Percentiles rank a stretch among this genome's conserved stretches.
These are phyloP conservation scores for Pipistrellus kuhlii DNA, from an alignment of 2,797 vertebrate species.

Conservation along the genomic window DNA sequence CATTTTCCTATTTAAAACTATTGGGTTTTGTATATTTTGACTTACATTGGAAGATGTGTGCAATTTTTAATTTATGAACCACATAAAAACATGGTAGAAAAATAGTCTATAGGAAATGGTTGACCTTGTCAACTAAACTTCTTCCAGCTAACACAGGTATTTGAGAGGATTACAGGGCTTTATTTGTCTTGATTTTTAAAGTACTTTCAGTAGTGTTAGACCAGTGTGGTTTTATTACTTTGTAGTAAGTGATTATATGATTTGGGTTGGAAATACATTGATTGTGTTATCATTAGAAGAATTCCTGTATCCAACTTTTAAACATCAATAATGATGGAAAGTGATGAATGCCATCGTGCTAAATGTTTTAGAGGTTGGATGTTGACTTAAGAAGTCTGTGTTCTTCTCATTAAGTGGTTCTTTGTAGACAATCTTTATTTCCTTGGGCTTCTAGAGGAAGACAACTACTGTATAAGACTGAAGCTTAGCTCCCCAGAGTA, in stretches of 20 bases:
- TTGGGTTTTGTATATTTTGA: slow-evolving; percentile 16
- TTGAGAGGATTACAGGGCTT: slow-evolving; percentile 28
- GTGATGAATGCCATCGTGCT: not conserved
- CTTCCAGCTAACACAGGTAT: not conserved
- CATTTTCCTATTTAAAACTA: slow-evolving; percentile 9
- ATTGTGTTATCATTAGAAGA: not conserved
- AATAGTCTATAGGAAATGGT: not conserved
- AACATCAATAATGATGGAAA: not conserved
- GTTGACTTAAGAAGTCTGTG: not conserved
- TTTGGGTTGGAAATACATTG: slow-evolving; percentile 3
- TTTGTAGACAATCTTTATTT: not conserved
- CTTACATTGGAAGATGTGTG: slow-evolving; percentile 14
- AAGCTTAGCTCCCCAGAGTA: not conserved
- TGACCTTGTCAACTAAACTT: not conserved
- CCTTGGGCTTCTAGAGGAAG: not conserved
- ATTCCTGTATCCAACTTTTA: not conserved
- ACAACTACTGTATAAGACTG: not conserved
- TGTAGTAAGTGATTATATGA: not conserved
- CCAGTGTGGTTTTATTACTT: not conserved
- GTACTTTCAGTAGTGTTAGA: not conserved
- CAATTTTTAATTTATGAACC: slow-evolving; percentile 32
- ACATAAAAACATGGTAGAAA: not conserved
- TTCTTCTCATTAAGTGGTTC: not conserved
- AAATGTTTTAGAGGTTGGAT: not conserved
- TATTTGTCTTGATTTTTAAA: not conserved